Evolutionary conservation across 2,797 vertebrate species (phyloP).

Genomic region (Arnoldichthys spilopterus): DNA sequence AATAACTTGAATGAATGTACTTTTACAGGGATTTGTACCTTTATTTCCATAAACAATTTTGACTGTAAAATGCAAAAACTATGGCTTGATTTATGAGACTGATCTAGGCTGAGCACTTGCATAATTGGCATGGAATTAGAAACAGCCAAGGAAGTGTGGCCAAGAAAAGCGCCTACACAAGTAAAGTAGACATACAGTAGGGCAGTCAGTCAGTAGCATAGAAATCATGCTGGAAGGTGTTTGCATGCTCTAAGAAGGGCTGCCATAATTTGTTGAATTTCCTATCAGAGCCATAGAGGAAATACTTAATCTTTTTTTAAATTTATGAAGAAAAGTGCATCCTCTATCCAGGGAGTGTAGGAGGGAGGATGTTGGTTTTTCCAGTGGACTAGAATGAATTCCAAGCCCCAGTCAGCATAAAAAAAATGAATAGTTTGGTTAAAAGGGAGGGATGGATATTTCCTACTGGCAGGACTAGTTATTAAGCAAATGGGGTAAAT

Average conservation of each 20-base stretch:
- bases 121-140: not conserved
- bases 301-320: not conserved
- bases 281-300: not conserved
- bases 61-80: not conserved
- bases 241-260: not conserved
- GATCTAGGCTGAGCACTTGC: not conserved
- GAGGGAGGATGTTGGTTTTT: slow-evolving; percentile 1
- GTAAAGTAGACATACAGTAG: not conserved
- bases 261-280: not conserved
- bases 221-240: not conserved
- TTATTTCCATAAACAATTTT: not conserved
- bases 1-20: no score
- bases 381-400: not conserved
- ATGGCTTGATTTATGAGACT: not conserved
- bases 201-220: not conserved
- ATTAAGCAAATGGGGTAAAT: no score
- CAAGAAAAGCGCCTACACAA: not conserved
- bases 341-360: not conserved
- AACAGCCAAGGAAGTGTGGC: not conserved
- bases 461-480: not conserved
- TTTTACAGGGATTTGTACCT: no score
- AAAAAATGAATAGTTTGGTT: not conserved
- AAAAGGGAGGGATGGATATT: not conserved
- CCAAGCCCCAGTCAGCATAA: not conserved
- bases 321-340: not conserved